A percentile compares a stretch with the other conserved stretches of the same genome.
Conservation (phyloP, 35 echinoderm and acorn worm genomes). For the Antedon bifida region DNA sequence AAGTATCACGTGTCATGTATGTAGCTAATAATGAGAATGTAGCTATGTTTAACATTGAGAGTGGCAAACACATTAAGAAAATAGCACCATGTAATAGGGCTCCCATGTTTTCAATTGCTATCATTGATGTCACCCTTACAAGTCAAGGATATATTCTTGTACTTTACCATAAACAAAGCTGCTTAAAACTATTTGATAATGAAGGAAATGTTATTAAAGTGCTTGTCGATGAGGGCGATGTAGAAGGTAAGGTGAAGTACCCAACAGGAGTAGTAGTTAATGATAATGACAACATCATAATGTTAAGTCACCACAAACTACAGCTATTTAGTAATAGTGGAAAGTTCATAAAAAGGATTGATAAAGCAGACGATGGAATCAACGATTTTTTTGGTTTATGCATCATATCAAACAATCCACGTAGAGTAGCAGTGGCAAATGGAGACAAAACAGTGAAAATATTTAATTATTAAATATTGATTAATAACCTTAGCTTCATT, state of each 20-base stretch:
- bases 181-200: background rate
- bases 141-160: background rate
- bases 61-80: background rate
- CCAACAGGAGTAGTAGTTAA: background rate
- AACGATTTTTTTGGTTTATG: background rate
- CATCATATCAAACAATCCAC: too few relatives aligned
- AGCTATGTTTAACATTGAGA: background rate
- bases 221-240: background rate
- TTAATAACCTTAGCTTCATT: too few relatives aligned
- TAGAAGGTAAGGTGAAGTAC: background rate
- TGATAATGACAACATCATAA: background rate
- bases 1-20: background rate
- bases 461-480: too few relatives aligned
- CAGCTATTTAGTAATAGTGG: background rate
- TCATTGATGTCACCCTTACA: background rate
- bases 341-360: background rate
- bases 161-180: background rate
- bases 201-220: background rate
- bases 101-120: background rate
- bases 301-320: background rate
- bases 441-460: too few relatives aligned
- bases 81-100: background rate
- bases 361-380: background rate
- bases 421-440: too few relatives aligned
- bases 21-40: background rate